phyloP scores from a whole-genome alignment of 2,797 vertebrate species.

The Poeciliopsis gracilis region DNA sequence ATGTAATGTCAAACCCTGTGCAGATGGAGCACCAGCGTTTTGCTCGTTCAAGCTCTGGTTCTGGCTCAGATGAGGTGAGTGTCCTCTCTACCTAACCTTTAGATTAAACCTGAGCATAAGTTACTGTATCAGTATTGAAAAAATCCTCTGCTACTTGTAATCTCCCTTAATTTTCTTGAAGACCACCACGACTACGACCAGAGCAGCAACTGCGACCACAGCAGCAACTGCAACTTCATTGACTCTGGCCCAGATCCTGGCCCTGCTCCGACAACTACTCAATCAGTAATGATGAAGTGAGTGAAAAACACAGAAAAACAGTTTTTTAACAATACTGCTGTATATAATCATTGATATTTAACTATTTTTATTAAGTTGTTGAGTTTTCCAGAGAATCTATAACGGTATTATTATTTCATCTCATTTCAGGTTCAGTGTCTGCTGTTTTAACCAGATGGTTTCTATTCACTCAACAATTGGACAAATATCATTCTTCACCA shows the following conservation, averaged over 20 bases:
- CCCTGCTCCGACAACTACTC: background rate
- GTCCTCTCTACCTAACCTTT: background rate
- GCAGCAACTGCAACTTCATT: background rate
- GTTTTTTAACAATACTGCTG: too few species aligned
- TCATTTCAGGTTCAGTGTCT: too few species aligned
- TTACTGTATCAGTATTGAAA: too few species aligned
- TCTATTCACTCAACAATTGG: too few species aligned
- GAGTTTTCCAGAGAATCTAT: too few species aligned
- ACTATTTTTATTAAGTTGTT: too few species aligned
- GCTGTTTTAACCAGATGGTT: too few species aligned
- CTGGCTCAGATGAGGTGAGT: background rate
- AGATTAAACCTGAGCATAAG: background rate
- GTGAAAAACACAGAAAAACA: background rate
- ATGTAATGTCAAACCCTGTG: background rate
- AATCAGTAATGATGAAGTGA: background rate
- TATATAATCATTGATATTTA: too few species aligned
- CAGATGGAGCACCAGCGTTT: constrained; percentile 1
- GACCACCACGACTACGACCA: background rate
- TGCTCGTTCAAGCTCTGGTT: background rate
- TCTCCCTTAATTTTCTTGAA: background rate
- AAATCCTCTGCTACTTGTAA: background rate
- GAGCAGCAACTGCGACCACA: background rate
- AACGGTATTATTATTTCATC: too few species aligned
- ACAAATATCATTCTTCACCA: too few species aligned
- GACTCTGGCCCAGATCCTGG: background rate